Evolutionary conservation across 2,888 invertebrate species (phyloP).

Genomic region (Falcaria lacertinaria): DNA sequence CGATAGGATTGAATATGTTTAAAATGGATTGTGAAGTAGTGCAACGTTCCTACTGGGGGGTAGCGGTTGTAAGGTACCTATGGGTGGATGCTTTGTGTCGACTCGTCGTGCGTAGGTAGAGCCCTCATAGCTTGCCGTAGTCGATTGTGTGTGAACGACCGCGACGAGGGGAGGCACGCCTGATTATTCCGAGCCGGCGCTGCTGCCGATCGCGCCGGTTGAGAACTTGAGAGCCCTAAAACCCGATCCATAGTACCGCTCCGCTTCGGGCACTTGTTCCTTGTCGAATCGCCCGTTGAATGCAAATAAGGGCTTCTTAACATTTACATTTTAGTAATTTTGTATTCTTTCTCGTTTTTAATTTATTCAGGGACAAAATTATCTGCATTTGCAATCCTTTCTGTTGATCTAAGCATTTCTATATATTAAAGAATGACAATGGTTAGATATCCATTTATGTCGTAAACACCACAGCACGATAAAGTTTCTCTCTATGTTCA

Average conservation of each 20-base stretch:
- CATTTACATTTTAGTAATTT: slow-evolving; percentile 42
- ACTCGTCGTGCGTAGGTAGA: slow-evolving; percentile 68
- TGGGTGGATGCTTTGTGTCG: slow-evolving; percentile 67
- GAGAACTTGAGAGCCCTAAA: slow-evolving; percentile 57
- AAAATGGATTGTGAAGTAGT: slow-evolving; percentile 33
- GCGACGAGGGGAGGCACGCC: slow-evolving; percentile 66
- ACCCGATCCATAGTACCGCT: slow-evolving; percentile 42
- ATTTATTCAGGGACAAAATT: slow-evolving; percentile 33
- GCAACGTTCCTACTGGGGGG: slow-evolving; percentile 48
- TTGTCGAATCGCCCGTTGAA: slow-evolving; percentile 46
- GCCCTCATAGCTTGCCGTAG: slow-evolving; percentile 55
- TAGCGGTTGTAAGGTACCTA: slow-evolving; percentile 54
- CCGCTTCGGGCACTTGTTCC: slow-evolving; percentile 34
- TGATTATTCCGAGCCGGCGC: slow-evolving; percentile 70
- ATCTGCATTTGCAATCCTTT: slow-evolving; percentile 14
- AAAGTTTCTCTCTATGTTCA: slow-evolving; percentile 21
- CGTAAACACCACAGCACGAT: slow-evolving; percentile 21
- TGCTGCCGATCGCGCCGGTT: slow-evolving; percentile 50
- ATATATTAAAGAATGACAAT: slow-evolving; percentile 11
- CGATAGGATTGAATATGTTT: slow-evolving; percentile 29
- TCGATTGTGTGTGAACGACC: slow-evolving; percentile 77
- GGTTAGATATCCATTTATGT: slow-evolving; percentile 22
- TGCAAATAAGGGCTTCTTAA: slow-evolving; percentile 56
- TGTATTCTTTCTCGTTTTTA: slow-evolving; percentile 27
- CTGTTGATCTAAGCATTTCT: slow-evolving; percentile 15